A percentile compares a stretch with the other conserved stretches of the same genome.
These are phyloP conservation scores for Hypanus sabinus DNA, from an alignment of 2,113 vertebrate genomes.

Conservation along the genomic window DNA sequence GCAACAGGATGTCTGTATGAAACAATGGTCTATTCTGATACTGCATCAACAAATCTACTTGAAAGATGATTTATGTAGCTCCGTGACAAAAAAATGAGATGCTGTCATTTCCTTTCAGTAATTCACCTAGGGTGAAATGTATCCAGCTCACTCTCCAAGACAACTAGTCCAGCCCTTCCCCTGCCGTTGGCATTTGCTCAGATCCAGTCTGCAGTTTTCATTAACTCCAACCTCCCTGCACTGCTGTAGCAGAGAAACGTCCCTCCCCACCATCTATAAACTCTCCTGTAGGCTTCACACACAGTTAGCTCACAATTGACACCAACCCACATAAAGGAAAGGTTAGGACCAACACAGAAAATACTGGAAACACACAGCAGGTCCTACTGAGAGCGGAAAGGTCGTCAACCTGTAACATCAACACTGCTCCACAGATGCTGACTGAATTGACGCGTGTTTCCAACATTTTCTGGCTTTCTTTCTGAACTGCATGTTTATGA, in stretches of 20 bases:
- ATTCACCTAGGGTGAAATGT: slow-evolving; percentile 40
- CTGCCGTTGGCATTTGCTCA: background rate
- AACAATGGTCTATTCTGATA: slow-evolving; percentile 46
- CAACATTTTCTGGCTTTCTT: no score
- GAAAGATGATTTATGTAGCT: slow-evolving; percentile 43
- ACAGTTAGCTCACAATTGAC: background rate
- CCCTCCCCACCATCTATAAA: background rate
- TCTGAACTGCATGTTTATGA: no score
- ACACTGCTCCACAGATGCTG: no score
- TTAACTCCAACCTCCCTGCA: slow-evolving; percentile 19
- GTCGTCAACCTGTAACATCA: no score
- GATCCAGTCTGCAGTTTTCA: background rate
- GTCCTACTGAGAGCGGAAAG: no score
- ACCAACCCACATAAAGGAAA: background rate
- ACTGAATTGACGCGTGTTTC: no score
- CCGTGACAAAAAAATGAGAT: slow-evolving; percentile 44
- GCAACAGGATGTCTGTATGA: slow-evolving; percentile 38
- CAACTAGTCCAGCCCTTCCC: slow-evolving; percentile 21
- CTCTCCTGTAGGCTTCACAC: background rate
- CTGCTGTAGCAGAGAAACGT: background rate
- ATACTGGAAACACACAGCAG: no score
- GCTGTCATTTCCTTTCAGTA: slow-evolving; percentile 45
- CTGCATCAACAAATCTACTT: slow-evolving; percentile 41
- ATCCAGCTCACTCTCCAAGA: slow-evolving; percentile 35
- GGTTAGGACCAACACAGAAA: background rate